Base-by-base conservation (phyloP, 2,113 vertebrate species). In the Uropsilus gracilis region DNA sequence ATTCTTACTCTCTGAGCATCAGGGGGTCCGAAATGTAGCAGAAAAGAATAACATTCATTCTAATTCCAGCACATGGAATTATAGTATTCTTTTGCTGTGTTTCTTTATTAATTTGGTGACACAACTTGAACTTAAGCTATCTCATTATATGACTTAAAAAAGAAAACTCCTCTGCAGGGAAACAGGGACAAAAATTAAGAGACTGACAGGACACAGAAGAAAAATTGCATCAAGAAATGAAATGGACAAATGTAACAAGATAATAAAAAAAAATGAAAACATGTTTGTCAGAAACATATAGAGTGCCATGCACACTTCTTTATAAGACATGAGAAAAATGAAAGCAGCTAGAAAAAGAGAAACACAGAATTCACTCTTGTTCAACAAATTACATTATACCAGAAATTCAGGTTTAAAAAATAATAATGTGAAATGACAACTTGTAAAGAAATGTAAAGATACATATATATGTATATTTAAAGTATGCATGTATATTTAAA, bases 1-100 rank as follows among this genome's bases (percentile, higher is more conserved):
- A 83, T 92, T 87, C 68, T 83, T 80, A 83, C 53, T 93, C 85
- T 89, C 89, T 85, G 80, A 95, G 55, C 66, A 89, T 75, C 78
- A 90, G 69, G 72, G 82, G 37, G 13, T 94, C 50, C 7, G 30
- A 90, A 92, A 48, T 86, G 71, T 86, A 92, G 61, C 18, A 87
- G 68, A 77, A 90, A 86, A 93, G 8, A 90, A 80, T 50, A 94
- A 5, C 12, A 77, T 28, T 88, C 8, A 83, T 89, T 95, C 42
- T 81, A 92, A 80, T 89, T 91, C 53, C 66, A 69, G 20, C 80
- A 9, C 32, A 66, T n/a, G 16, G 17, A 68, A 77, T 85, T n/a
- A 69, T 42, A 59, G 6, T 16, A 69, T 91, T 86, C 5, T 61
- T 92, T 91, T 69, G 10, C 32, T 92, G 2, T 64, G 59, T 37